These are phyloP conservation scores for Pammene aurita DNA, from an alignment of 2,888 invertebrate genomes.

Conservation along the genomic window DNA sequence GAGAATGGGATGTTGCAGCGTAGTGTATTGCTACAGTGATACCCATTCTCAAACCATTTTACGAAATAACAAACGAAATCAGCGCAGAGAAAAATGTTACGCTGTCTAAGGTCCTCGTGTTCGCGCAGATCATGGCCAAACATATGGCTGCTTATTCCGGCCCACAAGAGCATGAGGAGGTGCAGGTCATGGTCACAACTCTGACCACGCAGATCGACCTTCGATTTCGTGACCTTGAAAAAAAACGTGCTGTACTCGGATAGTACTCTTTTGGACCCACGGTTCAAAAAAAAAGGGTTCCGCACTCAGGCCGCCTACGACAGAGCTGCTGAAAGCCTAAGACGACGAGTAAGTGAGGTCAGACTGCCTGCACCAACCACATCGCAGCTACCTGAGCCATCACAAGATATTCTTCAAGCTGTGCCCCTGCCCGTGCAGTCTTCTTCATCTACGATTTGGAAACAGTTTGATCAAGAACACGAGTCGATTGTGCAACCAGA, in stretches of 20 bases:
- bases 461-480: neutral
- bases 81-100: conserved; percentile 5
- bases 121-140: neutral
- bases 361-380: neutral
- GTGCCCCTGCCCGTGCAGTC: neutral
- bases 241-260: neutral
- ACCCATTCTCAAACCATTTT: too few species aligned
- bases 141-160: neutral
- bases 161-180: neutral
- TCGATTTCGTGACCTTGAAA: neutral
- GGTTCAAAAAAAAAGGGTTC: conserved; percentile 10
- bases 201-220: neutral
- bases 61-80: neutral
- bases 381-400: conserved; percentile 5
- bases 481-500: neutral
- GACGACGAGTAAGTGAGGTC: neutral
- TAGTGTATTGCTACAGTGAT: neutral
- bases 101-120: neutral
- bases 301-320: conserved; percentile 1
- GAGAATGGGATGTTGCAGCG: conserved; percentile 1
- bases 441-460: conserved; percentile 2
- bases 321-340: conserved; percentile 2
- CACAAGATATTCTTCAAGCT: neutral
- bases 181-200: neutral
- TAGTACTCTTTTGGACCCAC: conserved; percentile 2